Conservation (phyloP, 1,140 invertebrate genomes). For the Teleopsis dalmanni region DNA sequence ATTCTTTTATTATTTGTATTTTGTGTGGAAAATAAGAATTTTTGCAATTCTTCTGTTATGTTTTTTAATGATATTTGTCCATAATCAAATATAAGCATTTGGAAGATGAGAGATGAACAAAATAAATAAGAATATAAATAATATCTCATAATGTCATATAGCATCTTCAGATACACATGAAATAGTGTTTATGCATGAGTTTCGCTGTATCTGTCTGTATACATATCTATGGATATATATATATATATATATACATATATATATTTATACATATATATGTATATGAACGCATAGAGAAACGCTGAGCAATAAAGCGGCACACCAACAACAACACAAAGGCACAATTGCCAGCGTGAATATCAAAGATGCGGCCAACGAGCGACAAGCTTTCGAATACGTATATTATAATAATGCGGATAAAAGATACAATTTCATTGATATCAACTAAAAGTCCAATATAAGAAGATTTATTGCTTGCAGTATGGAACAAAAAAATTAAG, state of each 20-base stretch:
- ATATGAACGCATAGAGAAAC: background rate
- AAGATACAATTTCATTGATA: slow-evolving; percentile 45
- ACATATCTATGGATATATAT: no score
- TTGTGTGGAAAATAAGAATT: no score
- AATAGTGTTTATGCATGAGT: no score
- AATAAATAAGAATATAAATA: slow-evolving; percentile 30
- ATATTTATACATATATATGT: background rate
- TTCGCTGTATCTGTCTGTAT: no score
- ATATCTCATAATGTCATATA: slow-evolving; percentile 40
- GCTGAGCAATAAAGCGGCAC: background rate
- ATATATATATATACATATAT: background rate
- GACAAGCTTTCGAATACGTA: slow-evolving; percentile 24
- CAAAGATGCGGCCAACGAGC: no score
- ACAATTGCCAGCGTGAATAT: no score
- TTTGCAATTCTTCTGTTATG: background rate
- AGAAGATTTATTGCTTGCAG: slow-evolving; percentile 41
- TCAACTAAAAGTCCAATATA: slow-evolving; percentile 43
- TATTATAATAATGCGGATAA: slow-evolving; percentile 45
- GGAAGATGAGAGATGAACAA: slow-evolving; percentile 15
- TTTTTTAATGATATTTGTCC: background rate
- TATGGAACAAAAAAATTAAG: no score
- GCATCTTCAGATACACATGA: slow-evolving; percentile 26
- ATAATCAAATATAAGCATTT: background rate
- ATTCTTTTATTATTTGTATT: background rate
- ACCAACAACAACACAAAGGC: no score